Conservation (phyloP, 2,888 invertebrate species). For the Encarsia formosa region DNA sequence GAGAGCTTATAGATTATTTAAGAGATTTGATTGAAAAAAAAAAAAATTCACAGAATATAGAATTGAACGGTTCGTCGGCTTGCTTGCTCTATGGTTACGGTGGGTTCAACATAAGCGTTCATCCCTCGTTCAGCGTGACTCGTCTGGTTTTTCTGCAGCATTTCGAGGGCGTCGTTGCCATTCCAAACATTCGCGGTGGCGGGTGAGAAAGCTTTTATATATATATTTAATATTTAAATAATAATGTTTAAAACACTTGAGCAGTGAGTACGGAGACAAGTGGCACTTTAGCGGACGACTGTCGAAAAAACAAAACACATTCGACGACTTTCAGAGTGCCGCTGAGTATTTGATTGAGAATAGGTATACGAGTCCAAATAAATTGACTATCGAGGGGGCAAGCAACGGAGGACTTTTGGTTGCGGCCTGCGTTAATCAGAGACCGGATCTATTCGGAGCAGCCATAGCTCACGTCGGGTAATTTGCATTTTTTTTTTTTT, state of each 20-base stretch:
- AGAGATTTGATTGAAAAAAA: neutral
- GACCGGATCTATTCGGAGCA: constrained; percentile 90
- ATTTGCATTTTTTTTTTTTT: neutral
- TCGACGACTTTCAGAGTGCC: constrained; percentile 92
- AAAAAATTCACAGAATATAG: constrained; percentile 56
- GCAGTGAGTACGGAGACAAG: constrained; percentile 90
- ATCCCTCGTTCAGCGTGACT: constrained; percentile 84
- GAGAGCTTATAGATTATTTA: constrained; percentile 30
- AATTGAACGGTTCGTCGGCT: constrained; percentile 69
- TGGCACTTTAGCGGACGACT: constrained; percentile 94
- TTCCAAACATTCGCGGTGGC: constrained; percentile 94
- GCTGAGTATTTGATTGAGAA: constrained; percentile 81
- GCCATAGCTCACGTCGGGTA: constrained; percentile 83
- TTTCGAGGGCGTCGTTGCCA: constrained; percentile 82
- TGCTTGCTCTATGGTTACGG: constrained; percentile 94
- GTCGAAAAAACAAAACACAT: constrained; percentile 92
- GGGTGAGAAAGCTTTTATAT: constrained; percentile 60
- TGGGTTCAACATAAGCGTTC: constrained; percentile 90
- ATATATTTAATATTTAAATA: constrained; percentile 3
- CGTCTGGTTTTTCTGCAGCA: constrained; percentile 85
- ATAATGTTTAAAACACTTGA: constrained; percentile 4
- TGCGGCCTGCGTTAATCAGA: constrained; percentile 90
- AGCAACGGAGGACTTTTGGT: constrained; percentile 97
- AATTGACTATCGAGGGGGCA: constrained; percentile 86
- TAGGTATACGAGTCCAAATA: constrained; percentile 71